phyloP scores from a whole-genome alignment of 2,113 vertebrate genomes.

The Brachyistius frenatus region DNA sequence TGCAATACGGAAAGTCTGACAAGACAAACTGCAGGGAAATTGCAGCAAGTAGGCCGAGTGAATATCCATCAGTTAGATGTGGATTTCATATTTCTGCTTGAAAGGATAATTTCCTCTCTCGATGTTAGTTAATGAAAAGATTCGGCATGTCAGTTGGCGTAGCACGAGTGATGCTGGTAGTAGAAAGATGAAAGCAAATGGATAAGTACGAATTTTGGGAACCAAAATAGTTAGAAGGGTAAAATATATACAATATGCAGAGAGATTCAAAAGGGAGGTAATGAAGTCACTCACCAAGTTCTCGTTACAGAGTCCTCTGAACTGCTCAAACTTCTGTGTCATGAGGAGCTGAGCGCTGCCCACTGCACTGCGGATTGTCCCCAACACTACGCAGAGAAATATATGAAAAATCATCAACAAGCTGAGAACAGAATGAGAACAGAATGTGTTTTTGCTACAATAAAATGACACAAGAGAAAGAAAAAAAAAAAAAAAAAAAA shows the following conservation, averaged over 20 bases:
- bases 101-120: not conserved
- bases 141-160: not conserved
- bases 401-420: not conserved
- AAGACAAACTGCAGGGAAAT: not conserved
- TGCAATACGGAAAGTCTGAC: not conserved
- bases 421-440: not conserved
- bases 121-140: not conserved
- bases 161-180: not conserved
- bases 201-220: too few relatives aligned
- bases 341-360: constrained; percentile 98
- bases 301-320: constrained; percentile 97
- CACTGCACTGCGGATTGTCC: constrained; percentile 95
- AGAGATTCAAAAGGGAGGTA: not conserved
- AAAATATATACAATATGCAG: too few relatives aligned
- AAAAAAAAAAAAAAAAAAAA: accelerated
- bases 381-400: constrained; percentile 87
- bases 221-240: too few relatives aligned
- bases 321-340: constrained; percentile 99
- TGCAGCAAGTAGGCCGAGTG: not conserved
- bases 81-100: constrained; percentile 4
- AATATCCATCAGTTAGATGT: not conserved
- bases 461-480: not conserved
- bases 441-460: not conserved
- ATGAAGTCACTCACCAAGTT: constrained; percentile 81
- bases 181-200: too few relatives aligned